Conservation (phyloP, 2,797 vertebrate genomes). For the Sternarchorhynchus goeldii region DNA sequence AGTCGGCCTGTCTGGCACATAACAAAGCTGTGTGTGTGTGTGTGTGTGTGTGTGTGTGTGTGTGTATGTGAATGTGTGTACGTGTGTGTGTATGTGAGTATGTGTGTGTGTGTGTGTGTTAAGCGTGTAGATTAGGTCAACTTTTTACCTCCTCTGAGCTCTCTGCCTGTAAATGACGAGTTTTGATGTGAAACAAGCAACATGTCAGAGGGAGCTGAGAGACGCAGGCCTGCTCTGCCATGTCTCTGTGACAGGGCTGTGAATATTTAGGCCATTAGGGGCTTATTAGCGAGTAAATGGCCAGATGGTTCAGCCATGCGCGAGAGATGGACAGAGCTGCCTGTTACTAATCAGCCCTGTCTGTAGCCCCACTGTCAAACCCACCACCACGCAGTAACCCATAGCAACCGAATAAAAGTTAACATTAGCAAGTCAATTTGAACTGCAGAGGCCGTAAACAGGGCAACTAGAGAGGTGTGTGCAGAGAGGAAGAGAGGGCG, state of each 20-base stretch:
- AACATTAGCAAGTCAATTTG: slow-evolving; percentile 99
- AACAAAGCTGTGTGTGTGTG: slow-evolving; percentile 89
- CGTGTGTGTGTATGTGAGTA: slow-evolving; percentile 60
- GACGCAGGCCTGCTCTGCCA: slow-evolving; percentile 99
- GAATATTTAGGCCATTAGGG: slow-evolving; percentile 99
- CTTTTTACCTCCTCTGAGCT: slow-evolving; percentile 99
- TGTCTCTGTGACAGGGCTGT: slow-evolving; percentile 99
- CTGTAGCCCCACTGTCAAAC: slow-evolving; percentile 99
- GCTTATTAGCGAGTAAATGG: slow-evolving; percentile 99
- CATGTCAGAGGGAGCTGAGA: slow-evolving; percentile 99
- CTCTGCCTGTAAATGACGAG: slow-evolving; percentile 99
- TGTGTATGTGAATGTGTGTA: slow-evolving; percentile 78
- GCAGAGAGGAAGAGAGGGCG: slow-evolving; percentile 25
- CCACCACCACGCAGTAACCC: slow-evolving; percentile 98
- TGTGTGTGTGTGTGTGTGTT: slow-evolving; percentile 87
- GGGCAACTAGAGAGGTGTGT: slow-evolving; percentile 79
- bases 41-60: slow-evolving; percentile 59
- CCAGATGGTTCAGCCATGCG: slow-evolving; percentile 99
- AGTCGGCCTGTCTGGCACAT: slow-evolving; percentile 94
- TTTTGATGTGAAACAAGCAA: slow-evolving; percentile 99
- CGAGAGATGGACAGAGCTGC: slow-evolving; percentile 99
- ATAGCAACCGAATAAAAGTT: slow-evolving; percentile 99
- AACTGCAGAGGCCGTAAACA: slow-evolving; percentile 97
- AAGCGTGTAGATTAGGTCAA: slow-evolving; percentile 99
- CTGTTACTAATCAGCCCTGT: slow-evolving; percentile 99